Evolutionary conservation across 2,888 invertebrate genomes (phyloP), one percentile per base, ranked within the genome.

Genomic region (Limnephilus marmoratus): DNA sequence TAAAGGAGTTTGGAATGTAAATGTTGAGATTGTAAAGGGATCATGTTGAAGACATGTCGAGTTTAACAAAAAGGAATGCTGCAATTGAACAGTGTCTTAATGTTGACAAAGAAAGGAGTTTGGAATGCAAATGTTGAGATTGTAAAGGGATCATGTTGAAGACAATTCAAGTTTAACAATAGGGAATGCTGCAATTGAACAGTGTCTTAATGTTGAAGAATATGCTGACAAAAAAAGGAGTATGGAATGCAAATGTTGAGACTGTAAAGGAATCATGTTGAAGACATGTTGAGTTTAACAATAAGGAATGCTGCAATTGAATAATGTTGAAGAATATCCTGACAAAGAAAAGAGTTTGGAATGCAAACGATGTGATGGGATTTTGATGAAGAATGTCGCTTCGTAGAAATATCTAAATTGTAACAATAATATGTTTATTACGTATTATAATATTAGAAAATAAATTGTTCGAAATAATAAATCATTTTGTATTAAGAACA

Each of bases 391-490:
- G 5, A 45, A 45, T 45, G 24, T 86, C 86, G 41, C 86, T 86
- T 86, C 41, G 85, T 13, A 86, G 13, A 86, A 37, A 86, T 49
- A 86, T 68, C 29, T 68, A 37, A 87, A 68, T 41, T 85, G 85
- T 85, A 85, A 85, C 41, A 53, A 87, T 87, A 53, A 86, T 68
- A 24, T 68, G 45, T 53, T 34, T 34, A 68, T 87, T 87, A 87
- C 87, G 87, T 87, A 87, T 87, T 31, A 15, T 68, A 68, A 34
- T 68, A 68, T 68, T 68, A 68, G 49, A 86, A 87, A 87, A 87
- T 87, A 87, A 87, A 68, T 87, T 87, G 87, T 87, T 87, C 87
- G 87, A 87, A 87, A 87, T 53, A 15, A 87, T 87, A n/a, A 41
- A 41, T 37, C 24, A 85, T 41, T n/a, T 85, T 34, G 85, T 37